These are phyloP conservation scores for Peucedramus taeniatus DNA, from an alignment of 2,113 vertebrate genomes.

Conservation along the genomic window DNA sequence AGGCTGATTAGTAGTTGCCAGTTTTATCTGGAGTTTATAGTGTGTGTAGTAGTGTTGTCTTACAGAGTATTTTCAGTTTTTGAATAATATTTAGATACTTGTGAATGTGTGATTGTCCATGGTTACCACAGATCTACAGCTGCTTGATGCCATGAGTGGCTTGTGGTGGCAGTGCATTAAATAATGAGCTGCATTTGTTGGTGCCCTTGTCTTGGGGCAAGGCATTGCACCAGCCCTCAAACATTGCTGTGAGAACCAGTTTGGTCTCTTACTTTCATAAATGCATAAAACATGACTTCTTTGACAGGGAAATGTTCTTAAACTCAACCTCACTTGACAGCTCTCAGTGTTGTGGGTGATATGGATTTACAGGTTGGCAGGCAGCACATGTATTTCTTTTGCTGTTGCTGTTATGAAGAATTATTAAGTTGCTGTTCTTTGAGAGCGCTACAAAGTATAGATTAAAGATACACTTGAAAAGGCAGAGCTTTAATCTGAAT, in stretches of 20 bases:
- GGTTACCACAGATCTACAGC: neutral
- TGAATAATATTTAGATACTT: neutral
- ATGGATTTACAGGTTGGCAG: neutral
- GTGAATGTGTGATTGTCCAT: neutral
- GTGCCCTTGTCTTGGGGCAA: neutral
- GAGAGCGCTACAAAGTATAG: neutral
- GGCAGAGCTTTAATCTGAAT: neutral
- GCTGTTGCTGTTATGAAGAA: neutral
- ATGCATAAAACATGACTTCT: neutral
- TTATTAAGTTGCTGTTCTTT: neutral
- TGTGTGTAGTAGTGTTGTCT: neutral
- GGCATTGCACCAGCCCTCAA: neutral
- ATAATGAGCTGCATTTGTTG: neutral
- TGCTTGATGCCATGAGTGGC: neutral
- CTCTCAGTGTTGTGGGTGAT: neutral
- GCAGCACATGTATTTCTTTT: neutral
- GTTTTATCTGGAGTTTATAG: neutral
- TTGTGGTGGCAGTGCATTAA: neutral
- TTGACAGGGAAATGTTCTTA: neutral
- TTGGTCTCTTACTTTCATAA: neutral
- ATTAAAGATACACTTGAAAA: slow-evolving; percentile 8
- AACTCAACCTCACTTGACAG: neutral
- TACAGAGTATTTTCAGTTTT: neutral
- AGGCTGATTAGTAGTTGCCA: neutral
- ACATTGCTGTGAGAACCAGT: neutral